phyloP scores from a whole-genome alignment of 2,888 invertebrate genomes.

The Aethes cnicana region DNA sequence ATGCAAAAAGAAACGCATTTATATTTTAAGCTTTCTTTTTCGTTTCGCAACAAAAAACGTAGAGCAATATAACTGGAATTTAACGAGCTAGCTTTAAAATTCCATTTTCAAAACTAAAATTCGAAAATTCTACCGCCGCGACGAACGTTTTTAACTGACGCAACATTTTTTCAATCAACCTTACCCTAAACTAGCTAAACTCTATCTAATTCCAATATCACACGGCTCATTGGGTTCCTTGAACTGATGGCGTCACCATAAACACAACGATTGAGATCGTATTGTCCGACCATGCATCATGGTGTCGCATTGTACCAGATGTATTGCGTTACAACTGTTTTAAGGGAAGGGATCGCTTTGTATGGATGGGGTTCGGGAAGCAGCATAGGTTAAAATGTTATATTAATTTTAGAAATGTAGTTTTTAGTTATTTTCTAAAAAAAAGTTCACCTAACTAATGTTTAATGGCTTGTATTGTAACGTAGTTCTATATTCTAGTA shows the following conservation, averaged over 20 bases:
- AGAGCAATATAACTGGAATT: too few relatives aligned
- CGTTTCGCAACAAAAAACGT: too few relatives aligned
- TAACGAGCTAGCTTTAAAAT: not conserved
- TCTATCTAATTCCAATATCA: constrained; percentile 22
- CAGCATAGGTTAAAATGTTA: too few relatives aligned
- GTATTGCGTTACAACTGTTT: constrained; percentile 78
- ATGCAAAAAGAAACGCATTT: too few relatives aligned
- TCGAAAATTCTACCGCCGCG: not conserved
- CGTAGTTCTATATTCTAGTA: too few relatives aligned
- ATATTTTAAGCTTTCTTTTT: too few relatives aligned
- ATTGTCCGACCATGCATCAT: constrained; percentile 62
- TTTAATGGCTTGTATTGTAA: too few relatives aligned
- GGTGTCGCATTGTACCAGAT: constrained; percentile 74
- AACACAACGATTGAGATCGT: constrained; percentile 54
- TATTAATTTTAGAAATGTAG: too few relatives aligned
- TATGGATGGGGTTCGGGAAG: constrained; percentile 41
- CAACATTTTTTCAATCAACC: not conserved
- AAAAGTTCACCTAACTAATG: too few relatives aligned
- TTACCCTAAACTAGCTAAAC: constrained; percentile 2
- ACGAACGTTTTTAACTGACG: not conserved
- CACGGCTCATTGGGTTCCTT: constrained; percentile 51
- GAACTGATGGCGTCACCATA: constrained; percentile 50
- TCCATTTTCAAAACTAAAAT: not conserved
- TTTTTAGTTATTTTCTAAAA: too few relatives aligned
- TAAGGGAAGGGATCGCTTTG: constrained; percentile 54